A percentile compares a stretch with the other conserved stretches of the same genome.
Evolutionary conservation across 2,113 vertebrate species (phyloP).

Genomic region (Solenodon paradoxus): DNA sequence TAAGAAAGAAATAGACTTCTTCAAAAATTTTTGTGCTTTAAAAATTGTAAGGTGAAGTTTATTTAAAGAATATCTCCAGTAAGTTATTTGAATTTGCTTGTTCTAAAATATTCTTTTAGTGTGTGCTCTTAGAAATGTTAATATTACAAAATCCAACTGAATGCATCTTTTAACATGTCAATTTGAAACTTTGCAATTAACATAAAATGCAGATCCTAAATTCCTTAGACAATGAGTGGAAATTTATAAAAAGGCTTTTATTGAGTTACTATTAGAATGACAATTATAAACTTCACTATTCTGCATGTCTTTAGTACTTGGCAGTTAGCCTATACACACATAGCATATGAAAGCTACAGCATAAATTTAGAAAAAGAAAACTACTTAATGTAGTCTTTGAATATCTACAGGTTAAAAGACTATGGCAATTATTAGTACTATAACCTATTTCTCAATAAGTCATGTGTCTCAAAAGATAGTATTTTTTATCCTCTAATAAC

Average conservation of each 20-base stretch:
- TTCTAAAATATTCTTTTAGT: not conserved
- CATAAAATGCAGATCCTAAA: not conserved
- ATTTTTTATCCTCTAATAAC: not conserved
- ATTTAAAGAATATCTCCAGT: not conserved
- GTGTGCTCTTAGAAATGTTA: not conserved
- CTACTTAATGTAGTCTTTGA: not conserved
- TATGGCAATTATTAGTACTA: not conserved
- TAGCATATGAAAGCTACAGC: not conserved
- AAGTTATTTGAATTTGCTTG: not conserved
- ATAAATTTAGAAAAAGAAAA: conserved; percentile 14
- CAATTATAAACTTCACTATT: not conserved
- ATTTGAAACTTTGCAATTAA: not conserved
- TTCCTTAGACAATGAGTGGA: not conserved
- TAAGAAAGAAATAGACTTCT: not conserved
- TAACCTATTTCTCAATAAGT: not conserved
- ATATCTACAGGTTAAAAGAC: not conserved
- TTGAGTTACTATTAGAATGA: not conserved
- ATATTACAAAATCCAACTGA: not conserved
- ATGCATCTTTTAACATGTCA: not conserved
- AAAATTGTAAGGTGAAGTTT: not conserved
- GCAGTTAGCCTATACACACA: not conserved
- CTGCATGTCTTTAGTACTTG: not conserved
- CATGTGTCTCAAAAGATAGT: not conserved
- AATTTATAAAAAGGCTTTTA: not conserved
- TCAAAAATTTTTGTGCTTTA: not conserved